Percentiles rank a stretch among this genome's conserved stretches.
Conservation (phyloP, 2,888 invertebrate genomes). For the Cerastoderma edule region DNA sequence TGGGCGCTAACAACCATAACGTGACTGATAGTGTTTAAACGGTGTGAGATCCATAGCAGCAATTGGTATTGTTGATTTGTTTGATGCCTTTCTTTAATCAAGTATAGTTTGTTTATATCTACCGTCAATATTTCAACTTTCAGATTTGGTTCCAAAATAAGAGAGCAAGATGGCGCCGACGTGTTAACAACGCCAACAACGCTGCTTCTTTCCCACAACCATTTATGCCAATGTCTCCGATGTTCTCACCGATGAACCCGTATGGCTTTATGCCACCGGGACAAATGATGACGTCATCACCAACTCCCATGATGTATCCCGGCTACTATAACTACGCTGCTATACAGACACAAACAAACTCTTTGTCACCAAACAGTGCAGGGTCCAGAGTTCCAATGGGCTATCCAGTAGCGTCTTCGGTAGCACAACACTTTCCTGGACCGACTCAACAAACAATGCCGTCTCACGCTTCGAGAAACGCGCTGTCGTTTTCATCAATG, state of each 20-base stretch:
- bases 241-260: slow-evolving; percentile 59
- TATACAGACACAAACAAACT: neutral
- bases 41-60: neutral
- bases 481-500: neutral
- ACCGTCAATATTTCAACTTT: too few species aligned
- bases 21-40: neutral
- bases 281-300: slow-evolving; percentile 51
- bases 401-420: neutral
- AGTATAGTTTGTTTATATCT: too few species aligned
- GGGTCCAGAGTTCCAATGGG: neutral
- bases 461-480: too few species aligned
- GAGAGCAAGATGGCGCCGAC: too few species aligned
- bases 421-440: neutral
- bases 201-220: neutral
- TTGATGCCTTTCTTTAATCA: too few species aligned
- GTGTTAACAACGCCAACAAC: slow-evolving; percentile 7
- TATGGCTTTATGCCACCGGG: slow-evolving; percentile 62
- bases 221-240: slow-evolving; percentile 42
- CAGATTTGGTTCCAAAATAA: too few species aligned
- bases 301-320: slow-evolving; percentile 43
- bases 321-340: slow-evolving; percentile 45
- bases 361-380: neutral
- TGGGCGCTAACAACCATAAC: too few species aligned
- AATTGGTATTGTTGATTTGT: neutral
- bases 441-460: neutral